Percentiles rank a stretch among this genome's conserved stretches.
These are phyloP conservation scores for Marmota flaviventris DNA, from an alignment of 2,113 vertebrate genomes.

Conservation along the genomic window DNA sequence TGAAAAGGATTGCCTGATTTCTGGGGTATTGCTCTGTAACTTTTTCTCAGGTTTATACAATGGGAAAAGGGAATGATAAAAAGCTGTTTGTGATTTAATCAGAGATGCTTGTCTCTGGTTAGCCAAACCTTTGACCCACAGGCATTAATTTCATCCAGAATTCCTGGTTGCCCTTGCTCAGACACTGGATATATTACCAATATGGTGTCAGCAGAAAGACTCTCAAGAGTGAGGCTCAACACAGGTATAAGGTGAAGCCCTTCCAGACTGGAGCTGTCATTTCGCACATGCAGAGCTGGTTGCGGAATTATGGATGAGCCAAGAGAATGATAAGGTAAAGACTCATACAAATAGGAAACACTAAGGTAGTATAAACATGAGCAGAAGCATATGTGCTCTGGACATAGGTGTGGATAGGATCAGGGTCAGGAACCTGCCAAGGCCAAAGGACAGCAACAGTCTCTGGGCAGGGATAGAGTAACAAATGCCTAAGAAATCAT, in stretches of 20 bases:
- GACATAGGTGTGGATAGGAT: neutral
- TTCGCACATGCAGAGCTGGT: neutral
- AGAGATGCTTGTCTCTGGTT: neutral
- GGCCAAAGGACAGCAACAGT: neutral
- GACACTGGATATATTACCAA: neutral
- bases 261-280: neutral
- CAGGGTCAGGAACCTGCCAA: neutral
- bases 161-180: neutral
- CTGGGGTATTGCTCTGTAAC: too few species aligned
- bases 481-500: neutral
- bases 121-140: neutral
- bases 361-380: neutral
- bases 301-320: neutral
- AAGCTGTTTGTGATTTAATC: neutral
- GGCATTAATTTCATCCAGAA: neutral
- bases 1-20: too few species aligned
- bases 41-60: too few species aligned
- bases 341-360: neutral
- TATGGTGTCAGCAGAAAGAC: neutral
- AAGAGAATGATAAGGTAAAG: neutral
- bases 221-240: neutral
- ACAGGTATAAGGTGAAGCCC: neutral
- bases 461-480: neutral
- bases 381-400: neutral
- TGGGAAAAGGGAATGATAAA: too few species aligned